Base-by-base conservation (phyloP, 2,797 vertebrate species). In the Epinephelus malabaricus region DNA sequence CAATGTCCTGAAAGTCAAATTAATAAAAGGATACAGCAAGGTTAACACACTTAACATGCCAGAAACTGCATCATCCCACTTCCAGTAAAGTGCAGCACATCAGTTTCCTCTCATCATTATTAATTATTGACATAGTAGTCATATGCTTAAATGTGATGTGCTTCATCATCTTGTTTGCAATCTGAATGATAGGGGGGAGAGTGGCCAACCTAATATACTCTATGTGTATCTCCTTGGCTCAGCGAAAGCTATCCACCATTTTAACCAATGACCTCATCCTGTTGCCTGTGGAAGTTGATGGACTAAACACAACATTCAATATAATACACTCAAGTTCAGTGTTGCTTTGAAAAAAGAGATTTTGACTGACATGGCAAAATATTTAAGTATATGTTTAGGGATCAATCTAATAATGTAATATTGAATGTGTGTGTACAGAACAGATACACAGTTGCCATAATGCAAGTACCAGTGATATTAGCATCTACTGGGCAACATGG, bases 81-180 rank as follows among this genome's bases (percentile, higher is more conserved):
- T 76, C 49, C 73, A 86, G 64, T 69, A 73, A 73, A 83, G 79
- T 74, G 69, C 73, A 78, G 45, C 70, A 21, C 65, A 73, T 73
- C 27, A 38, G 19, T 71, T 83, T 76, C 54, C 73, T 80, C 73
- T 84, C 55, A 76, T 90, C 43, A 81, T 67, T 79, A 81, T 89
- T 79, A 89, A 87, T 89, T 81, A 86, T 77, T 81, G 69, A 89
- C 73, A 85, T 5, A 76, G 72, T 25, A 81, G 47, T 65, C 34
- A 60, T 43, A 64, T 49, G 53, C 62, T 72, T 30, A 74, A 66
- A 83, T 73, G 63, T 84, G 68, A 84, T 54, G 69, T 69, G 81
- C 67, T 82, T 78, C 53, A 78, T 80, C 85, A 83, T 80, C 69
- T 69, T 71, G 68, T 73, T 79, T 82, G 61, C 55, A 78, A 82